phyloP scores from a whole-genome alignment of 2,888 invertebrate genomes.

The Myopa tessellatipennis region DNA sequence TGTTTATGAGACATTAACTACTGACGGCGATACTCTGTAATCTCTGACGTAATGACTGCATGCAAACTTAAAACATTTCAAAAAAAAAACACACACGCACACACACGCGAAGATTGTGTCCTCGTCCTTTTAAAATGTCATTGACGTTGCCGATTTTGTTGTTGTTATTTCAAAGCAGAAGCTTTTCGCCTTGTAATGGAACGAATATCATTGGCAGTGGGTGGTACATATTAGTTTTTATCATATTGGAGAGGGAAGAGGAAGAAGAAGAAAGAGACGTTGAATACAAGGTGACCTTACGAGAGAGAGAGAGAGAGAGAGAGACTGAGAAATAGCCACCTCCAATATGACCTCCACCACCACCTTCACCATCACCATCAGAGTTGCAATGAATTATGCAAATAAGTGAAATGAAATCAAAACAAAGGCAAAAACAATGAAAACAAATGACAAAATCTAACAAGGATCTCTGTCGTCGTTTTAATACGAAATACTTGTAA shows the following conservation, averaged over 20 bases:
- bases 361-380: no score
- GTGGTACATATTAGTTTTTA: background rate
- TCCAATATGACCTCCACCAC: no score
- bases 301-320: background rate
- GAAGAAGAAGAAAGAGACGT: background rate
- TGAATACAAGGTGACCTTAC: no score
- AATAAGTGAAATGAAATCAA: background rate
- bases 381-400: constrained; percentile 16
- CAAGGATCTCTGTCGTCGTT: constrained; percentile 14
- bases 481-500: background rate
- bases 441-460: background rate
- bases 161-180: background rate
- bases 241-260: background rate
- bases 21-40: no score
- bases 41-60: no score
- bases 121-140: constrained; percentile 21
- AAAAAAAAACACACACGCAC: background rate
- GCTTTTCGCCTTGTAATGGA: background rate
- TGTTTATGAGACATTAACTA: no score
- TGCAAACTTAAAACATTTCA: background rate
- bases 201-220: background rate
- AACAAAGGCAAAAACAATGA: constrained; percentile 2
- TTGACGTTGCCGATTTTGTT: background rate
- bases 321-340: no score
- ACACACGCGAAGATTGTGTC: background rate